Evolutionary conservation across 2,888 invertebrate species (phyloP), one percentile per base, ranked within the genome.

Genomic region (Chymomyza caudatula): DNA sequence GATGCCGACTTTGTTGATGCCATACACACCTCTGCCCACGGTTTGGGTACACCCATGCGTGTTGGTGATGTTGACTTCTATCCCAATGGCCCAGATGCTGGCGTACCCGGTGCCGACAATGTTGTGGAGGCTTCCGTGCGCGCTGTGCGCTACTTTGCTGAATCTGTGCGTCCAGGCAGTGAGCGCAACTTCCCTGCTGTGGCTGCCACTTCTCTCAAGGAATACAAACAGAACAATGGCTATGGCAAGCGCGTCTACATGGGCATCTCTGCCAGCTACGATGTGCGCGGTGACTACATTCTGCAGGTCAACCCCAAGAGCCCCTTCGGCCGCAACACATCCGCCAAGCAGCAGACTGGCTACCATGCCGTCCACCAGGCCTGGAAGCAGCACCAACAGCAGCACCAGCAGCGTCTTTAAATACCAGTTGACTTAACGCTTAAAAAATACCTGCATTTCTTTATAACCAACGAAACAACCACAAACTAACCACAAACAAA

Each of bases 1-100:
- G 89, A 89, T 78, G 90, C 90, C 11, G 85, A 88, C 37, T 88
- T 90, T 37, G 88, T 90, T 29, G 90, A 89, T 71, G 90, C 77
- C 67, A 89, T 90, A 55, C 90, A 90, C 64, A 85, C 90, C 6
- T 88, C 90, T 0, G 82, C 78, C 51, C 84, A 80, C 29, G 88
- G 89, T 42, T 83, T 87, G 79, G 89, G 88, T 29, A 87, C 80
- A n/a, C 43, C 62, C 4, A 60, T 66, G 8, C 82, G 88, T 3
- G 69, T 77, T 15, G 90, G 85, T 63, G 87, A 90, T 75, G 85
- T 85, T 56, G 90, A 90, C 61, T 90, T 89, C 80, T 90, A 81
- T 63, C 89, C 89, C 51, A 89, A 90, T 63, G 90, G 88, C 42
- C 87, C 86, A 4, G 63, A 72, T 6, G 55, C 71, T 19, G 74